phyloP scores from a whole-genome alignment of 1,140 invertebrate genomes.

The Venustaconcha ellipsiformis region DNA sequence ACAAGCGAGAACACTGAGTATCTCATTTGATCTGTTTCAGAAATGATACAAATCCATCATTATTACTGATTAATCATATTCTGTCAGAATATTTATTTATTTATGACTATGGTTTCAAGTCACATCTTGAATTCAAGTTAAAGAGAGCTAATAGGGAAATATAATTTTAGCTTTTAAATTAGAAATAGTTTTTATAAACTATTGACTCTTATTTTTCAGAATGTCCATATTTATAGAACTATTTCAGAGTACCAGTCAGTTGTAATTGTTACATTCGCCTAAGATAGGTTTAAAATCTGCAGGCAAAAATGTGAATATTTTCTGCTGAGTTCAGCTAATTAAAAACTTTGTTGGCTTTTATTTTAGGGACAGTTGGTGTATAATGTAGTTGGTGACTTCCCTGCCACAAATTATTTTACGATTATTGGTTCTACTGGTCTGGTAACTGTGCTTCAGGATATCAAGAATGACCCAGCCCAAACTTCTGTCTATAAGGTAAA shows the following conservation, averaged over 20 bases:
- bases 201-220: neutral
- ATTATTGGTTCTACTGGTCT: constrained; percentile 86
- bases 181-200: neutral
- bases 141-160: no score
- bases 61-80: no score
- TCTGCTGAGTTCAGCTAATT: neutral
- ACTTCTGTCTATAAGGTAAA: constrained; percentile 18
- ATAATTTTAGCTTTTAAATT: neutral
- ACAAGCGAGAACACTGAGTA: no score
- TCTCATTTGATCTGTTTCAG: no score
- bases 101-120: no score
- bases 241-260: neutral
- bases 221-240: no score
- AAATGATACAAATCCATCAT: no score
- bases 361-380: constrained; percentile 33
- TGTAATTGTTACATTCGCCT: no score
- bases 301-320: neutral
- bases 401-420: constrained; percentile 74
- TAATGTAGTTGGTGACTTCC: constrained; percentile 30
- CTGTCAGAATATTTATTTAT: no score
- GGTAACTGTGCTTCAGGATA: constrained; percentile 2
- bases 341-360: constrained; percentile 1
- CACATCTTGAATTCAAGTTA: no score
- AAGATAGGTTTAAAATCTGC: neutral
- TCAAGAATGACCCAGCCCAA: constrained; percentile 15